Percentiles rank a stretch among this genome's conserved stretches.
These are phyloP conservation scores for Malurus alboscapulatus DNA, from an alignment of 2,113 vertebrate genomes.

Conservation along the genomic window DNA sequence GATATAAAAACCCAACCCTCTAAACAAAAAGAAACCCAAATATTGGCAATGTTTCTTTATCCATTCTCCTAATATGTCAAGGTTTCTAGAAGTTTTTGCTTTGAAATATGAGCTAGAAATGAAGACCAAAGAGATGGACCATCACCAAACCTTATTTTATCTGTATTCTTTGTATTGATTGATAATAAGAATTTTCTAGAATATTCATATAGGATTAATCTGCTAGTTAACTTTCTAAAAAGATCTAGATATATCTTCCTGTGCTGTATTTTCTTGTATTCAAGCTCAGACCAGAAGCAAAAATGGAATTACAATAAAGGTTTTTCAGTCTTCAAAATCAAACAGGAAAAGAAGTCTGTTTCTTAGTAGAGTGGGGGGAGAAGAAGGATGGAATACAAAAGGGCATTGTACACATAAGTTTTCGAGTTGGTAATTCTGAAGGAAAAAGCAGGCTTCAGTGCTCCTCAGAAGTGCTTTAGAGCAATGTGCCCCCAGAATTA, in stretches of 20 bases:
- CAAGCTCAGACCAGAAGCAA: not conserved
- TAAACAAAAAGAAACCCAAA: rapidly evolving
- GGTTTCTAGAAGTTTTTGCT: not conserved
- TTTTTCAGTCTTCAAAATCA: not conserved
- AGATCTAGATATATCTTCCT: not conserved
- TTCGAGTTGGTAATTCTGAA: not conserved
- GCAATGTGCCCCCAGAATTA: not conserved
- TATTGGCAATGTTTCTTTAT: not conserved
- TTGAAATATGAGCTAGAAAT: not conserved
- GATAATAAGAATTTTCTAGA: not conserved
- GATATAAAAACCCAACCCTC: not conserved
- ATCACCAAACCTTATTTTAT: not conserved
- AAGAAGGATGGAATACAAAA: not conserved
- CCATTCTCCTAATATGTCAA: not conserved
- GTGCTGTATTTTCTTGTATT: not conserved
- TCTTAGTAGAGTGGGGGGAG: rapidly evolving
- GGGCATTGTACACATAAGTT: not conserved
- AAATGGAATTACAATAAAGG: not conserved
- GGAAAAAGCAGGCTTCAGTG: not conserved
- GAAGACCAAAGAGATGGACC: not conserved
- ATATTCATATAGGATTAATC: not conserved
- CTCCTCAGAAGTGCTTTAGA: not conserved
- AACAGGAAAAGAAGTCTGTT: not conserved
- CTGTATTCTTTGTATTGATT: not conserved
- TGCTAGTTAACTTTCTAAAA: not conserved